A percentile compares a stretch with the other conserved stretches of the same genome.
Evolutionary conservation across 1,140 invertebrate genomes (phyloP).

Genomic region (Musca domestica): DNA sequence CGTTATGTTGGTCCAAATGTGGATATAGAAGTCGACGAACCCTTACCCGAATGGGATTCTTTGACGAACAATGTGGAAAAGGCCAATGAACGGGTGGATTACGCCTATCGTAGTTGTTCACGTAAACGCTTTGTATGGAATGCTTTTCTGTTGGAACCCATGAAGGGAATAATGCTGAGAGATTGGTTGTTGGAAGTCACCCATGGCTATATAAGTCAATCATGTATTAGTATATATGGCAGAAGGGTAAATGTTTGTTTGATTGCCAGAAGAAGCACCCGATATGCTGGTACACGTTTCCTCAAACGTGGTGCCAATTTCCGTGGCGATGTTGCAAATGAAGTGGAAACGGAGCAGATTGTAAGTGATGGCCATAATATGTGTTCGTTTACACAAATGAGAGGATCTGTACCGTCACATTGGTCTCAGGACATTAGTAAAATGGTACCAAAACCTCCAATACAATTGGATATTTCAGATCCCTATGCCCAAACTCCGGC

Average conservation of each 20-base stretch:
- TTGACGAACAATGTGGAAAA: constrained; percentile 44
- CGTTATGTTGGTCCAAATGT: constrained; percentile 59
- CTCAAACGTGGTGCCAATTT: constrained; percentile 93
- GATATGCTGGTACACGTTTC: constrained; percentile 95
- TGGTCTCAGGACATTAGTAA: constrained; percentile 95
- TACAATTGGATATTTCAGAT: constrained; percentile 81
- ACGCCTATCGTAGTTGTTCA: constrained; percentile 48
- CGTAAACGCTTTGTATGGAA: constrained; percentile 91
- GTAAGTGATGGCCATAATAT: constrained; percentile 58
- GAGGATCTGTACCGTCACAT: constrained; percentile 91
- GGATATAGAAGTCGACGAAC: constrained; percentile 44
- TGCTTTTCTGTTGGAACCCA: constrained; percentile 76
- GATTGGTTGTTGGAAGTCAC: constrained; percentile 93
- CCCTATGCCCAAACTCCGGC: constrained; percentile 83
- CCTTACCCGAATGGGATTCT: constrained; percentile 46
- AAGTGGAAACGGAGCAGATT: constrained; percentile 99
- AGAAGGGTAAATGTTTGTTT: constrained; percentile 86
- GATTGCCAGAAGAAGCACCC: constrained; percentile 82
- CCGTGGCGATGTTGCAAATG: constrained; percentile 95
- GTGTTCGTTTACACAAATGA: constrained; percentile 90
- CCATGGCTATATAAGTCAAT: constrained; percentile 93
- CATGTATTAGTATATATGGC: constrained; percentile 91
- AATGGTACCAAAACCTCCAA: constrained; percentile 97
- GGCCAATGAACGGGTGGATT: constrained; percentile 45
- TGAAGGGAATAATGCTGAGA: constrained; percentile 70